Evolutionary conservation across 2,797 vertebrate genomes (phyloP), one percentile per base, ranked within the genome.

Genomic region (Sardinella longiceps): DNA sequence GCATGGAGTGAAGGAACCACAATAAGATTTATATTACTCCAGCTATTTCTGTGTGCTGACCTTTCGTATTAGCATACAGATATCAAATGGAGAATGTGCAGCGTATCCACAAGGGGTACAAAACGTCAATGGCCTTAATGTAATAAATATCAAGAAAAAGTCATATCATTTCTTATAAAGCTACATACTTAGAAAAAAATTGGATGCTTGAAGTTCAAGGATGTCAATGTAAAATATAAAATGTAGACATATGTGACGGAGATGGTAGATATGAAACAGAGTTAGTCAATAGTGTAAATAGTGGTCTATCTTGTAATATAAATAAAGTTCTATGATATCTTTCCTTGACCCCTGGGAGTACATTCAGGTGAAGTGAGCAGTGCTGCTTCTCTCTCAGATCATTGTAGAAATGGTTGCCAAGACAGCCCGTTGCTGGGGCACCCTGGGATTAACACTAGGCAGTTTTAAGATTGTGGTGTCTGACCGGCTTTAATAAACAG

Each of bases 401-500:
- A 37, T 28, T 74, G 33, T 39, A 15, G 15, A 12, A 20, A 30
- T 5, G 63, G 48, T 45, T 63, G 33, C 46, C 30, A 15, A 46
- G 43, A 1, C 37, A 30, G 23, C 80, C 7, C 58, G 53, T 12
- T 23, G 25, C 43, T 11, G 25, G 63, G 43, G 43, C 81, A 66
- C 84, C 86, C 48, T 84, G 88, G 88, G 85, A 90, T 91, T 86
- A 88, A 92, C 88, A 88, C 81, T 25, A 85, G 88, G 80, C 85
- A 88, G 85, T 84, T 83, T 83, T 88, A 85, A 88, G 87, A 89
- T 88, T 60, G 84, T 80, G 74, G 82, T 70, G 81, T 90, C 85
- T 87, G 85, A 81, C 80, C 25, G 83, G 80, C 85, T 91, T 89
- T 88, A 89, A 92, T 93, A 92, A 94, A 94, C 91, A 91, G 83